Percentiles rank a stretch among this genome's conserved stretches.
phyloP scores from a whole-genome alignment of 2,888 invertebrate species.

The Salticus scenicus region DNA sequence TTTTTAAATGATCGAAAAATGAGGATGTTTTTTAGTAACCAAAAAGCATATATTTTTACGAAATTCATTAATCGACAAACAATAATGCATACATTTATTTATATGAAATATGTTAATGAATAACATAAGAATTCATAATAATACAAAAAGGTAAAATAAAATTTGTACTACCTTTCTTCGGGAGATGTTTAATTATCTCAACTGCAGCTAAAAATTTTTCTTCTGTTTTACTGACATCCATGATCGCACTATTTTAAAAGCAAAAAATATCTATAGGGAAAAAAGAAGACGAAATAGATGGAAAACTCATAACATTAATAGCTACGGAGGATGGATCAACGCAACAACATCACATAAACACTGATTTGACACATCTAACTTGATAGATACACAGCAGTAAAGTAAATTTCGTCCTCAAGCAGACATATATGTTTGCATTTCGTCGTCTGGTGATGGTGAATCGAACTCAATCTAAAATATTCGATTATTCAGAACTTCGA shows the following conservation, averaged over 20 bases:
- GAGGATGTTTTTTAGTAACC: too few relatives aligned
- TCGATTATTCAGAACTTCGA: too few relatives aligned
- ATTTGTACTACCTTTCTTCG: constrained; percentile 97
- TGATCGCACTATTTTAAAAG: background rate
- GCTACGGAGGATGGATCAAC: background rate
- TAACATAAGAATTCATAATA: too few relatives aligned
- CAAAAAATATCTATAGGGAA: background rate
- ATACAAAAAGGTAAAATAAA: too few relatives aligned
- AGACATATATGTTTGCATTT: too few relatives aligned
- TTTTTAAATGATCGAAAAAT: too few relatives aligned
- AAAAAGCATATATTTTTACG: too few relatives aligned
- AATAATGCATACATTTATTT: too few relatives aligned
- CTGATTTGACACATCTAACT: background rate
- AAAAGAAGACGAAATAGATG: background rate
- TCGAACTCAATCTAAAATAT: too few relatives aligned
- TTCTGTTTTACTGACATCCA: constrained; percentile 79
- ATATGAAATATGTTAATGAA: too few relatives aligned
- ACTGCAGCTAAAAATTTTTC: constrained; percentile 95
- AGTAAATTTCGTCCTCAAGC: background rate
- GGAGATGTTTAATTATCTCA: constrained; percentile 92
- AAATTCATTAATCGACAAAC: too few relatives aligned
- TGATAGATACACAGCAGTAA: background rate
- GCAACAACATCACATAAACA: background rate
- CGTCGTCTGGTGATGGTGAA: too few relatives aligned
- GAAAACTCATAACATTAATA: background rate